phyloP scores from a whole-genome alignment of 2,113 vertebrate species.

The Ceyx melanurus region DNA sequence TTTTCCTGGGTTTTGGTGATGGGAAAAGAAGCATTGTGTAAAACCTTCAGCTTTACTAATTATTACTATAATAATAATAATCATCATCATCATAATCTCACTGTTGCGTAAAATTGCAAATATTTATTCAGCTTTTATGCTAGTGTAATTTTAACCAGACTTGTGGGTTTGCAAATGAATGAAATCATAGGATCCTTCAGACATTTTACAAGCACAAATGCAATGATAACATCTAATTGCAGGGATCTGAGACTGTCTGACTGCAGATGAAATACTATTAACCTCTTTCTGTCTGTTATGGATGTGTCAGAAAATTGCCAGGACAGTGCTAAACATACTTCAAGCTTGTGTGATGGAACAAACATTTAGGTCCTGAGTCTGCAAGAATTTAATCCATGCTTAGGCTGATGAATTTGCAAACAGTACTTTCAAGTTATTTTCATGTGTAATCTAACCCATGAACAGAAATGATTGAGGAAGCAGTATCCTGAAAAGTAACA shows the following conservation, averaged over 20 bases:
- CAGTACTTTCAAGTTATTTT: background rate
- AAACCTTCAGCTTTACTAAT: background rate
- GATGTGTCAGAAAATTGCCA: constrained; percentile 7
- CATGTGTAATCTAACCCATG: background rate
- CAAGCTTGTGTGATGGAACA: background rate
- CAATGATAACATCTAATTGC: constrained; percentile 59
- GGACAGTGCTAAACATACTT: background rate
- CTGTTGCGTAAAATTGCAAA: constrained; percentile 5
- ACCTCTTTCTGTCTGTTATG: background rate
- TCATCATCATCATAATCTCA: background rate
- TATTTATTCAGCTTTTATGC: constrained; percentile 23
- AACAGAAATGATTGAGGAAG: background rate
- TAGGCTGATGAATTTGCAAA: background rate
- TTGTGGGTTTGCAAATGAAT: constrained; percentile 44
- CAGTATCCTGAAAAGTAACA: background rate
- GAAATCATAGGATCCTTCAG: constrained; percentile 47
- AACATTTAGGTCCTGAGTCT: background rate
- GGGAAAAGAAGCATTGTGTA: background rate
- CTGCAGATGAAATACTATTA: constrained; percentile 29
- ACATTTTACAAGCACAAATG: constrained; percentile 41
- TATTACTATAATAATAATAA: background rate
- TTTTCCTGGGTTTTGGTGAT: background rate
- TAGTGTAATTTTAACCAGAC: constrained; percentile 19
- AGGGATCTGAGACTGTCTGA: constrained; percentile 54
- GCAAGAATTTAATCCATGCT: background rate